A percentile compares a stretch with the other conserved stretches of the same genome.
These are phyloP conservation scores for Sesia bembeciformis DNA, from an alignment of 2,888 invertebrate genomes.

Conservation along the genomic window DNA sequence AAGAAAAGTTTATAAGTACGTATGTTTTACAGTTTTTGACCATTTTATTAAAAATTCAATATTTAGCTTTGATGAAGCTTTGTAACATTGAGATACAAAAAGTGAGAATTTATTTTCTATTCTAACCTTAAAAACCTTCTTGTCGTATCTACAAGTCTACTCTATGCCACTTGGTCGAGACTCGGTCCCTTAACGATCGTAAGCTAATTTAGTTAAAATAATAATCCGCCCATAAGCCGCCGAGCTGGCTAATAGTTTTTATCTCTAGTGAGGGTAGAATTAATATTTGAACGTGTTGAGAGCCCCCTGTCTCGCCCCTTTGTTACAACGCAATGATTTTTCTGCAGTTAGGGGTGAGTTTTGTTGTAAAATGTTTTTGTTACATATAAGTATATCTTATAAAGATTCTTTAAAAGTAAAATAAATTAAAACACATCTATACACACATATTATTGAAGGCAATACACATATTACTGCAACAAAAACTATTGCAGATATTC, in stretches of 20 bases:
- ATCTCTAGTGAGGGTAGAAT: constrained; percentile 55
- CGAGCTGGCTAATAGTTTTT: constrained; percentile 65
- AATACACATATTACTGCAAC: too few species aligned
- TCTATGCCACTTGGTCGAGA: constrained; percentile 29
- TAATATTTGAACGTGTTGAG: constrained; percentile 57
- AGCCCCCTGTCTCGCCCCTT: constrained; percentile 19
- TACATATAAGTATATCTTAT: too few species aligned
- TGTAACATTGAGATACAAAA: too few species aligned
- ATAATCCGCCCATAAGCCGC: constrained; percentile 66
- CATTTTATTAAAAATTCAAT: too few species aligned
- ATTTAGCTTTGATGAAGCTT: too few species aligned
- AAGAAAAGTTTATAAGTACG: too few species aligned
- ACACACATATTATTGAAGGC: neutral
- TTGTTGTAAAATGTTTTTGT: too few species aligned
- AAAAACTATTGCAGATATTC: neutral
- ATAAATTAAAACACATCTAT: too few species aligned
- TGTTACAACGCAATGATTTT: constrained; percentile 17
- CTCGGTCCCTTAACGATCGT: constrained; percentile 49
- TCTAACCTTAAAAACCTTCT: too few species aligned
- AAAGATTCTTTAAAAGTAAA: too few species aligned
- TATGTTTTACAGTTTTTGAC: too few species aligned
- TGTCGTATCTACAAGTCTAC: constrained; percentile 9
- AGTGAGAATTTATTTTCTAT: too few species aligned
- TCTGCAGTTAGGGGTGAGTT: constrained; percentile 5
- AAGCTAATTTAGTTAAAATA: constrained; percentile 73